phyloP scores from a whole-genome alignment of 1,140 invertebrate genomes.

The Hypothenemus hampei region DNA sequence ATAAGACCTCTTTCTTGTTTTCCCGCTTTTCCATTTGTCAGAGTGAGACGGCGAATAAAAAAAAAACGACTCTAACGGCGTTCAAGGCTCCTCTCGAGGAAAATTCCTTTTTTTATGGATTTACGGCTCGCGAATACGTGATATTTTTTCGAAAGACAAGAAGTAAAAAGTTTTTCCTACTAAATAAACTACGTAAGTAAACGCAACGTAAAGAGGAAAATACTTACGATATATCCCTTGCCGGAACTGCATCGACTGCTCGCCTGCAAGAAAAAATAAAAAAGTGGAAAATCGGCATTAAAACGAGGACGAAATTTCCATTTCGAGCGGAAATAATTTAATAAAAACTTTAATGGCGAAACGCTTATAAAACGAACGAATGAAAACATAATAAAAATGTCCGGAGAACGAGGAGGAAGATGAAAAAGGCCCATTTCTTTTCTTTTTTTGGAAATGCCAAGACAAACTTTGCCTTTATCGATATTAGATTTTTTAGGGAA shows the following conservation, averaged over 20 bases:
- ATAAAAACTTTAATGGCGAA: no score
- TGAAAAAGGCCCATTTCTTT: no score
- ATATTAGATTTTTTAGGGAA: no score
- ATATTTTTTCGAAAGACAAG: no score
- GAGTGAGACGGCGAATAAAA: background rate
- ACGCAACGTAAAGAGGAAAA: background rate
- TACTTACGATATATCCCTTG: conserved; percentile 85
- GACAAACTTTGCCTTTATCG: no score
- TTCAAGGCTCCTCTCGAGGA: no score
- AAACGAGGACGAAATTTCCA: no score
- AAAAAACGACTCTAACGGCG: no score
- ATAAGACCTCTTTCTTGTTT: background rate
- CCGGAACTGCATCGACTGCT: conserved; percentile 81
- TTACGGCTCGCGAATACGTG: background rate
- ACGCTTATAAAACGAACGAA: background rate
- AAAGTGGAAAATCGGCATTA: background rate
- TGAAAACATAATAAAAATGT: conserved; percentile 12
- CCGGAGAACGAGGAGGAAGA: background rate
- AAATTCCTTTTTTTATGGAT: conserved; percentile 12
- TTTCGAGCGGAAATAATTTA: no score
- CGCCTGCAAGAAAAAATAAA: conserved; percentile 53
- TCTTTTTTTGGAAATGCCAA: no score
- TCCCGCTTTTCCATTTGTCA: conserved; percentile 7
- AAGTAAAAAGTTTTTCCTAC: no score
- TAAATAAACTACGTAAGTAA: background rate